These are phyloP conservation scores for Notoglanidium macrostoma DNA, from an alignment of 2,797 vertebrate genomes.

Conservation along the genomic window DNA sequence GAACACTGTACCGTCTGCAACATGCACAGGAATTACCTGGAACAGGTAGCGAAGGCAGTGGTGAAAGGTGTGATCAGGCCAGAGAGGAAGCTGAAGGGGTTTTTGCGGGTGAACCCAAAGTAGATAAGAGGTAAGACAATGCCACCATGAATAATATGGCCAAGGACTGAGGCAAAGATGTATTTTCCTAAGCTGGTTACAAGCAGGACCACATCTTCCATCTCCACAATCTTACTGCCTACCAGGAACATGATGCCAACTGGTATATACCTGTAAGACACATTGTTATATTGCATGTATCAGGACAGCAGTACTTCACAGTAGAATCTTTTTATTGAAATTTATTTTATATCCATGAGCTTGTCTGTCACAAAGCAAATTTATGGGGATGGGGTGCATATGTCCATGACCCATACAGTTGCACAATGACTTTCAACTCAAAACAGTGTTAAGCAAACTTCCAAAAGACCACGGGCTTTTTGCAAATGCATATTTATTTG, in stretches of 20 bases:
- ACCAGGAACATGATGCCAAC: slow-evolving; percentile 97
- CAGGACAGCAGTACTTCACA: background rate
- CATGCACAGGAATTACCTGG: slow-evolving; percentile 73
- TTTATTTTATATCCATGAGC: background rate
- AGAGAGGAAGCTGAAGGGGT: slow-evolving; percentile 91
- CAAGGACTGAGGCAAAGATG: slow-evolving; percentile 93
- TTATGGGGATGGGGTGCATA: background rate
- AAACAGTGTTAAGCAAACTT: background rate
- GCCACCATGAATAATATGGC: slow-evolving; percentile 92
- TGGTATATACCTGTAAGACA: slow-evolving; percentile 88
- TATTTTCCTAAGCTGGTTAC: slow-evolving; percentile 97
- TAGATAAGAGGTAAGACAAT: slow-evolving; percentile 93
- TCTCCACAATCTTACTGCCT: slow-evolving; percentile 98
- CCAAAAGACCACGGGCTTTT: background rate
- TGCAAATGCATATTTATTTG: background rate
- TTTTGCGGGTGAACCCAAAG: slow-evolving; percentile 89
- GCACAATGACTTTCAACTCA: background rate
- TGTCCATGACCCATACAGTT: background rate
- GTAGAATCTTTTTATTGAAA: background rate
- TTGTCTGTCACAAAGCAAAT: background rate
- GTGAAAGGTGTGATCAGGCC: slow-evolving; percentile 93
- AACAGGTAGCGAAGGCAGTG: slow-evolving; percentile 96
- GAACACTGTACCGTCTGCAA: background rate
- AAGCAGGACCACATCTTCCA: slow-evolving; percentile 89
- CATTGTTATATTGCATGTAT: background rate